Percentiles rank a stretch among this genome's conserved stretches.
Conservation (phyloP, 2,888 invertebrate genomes). For the Sinhomidia bicolor region DNA sequence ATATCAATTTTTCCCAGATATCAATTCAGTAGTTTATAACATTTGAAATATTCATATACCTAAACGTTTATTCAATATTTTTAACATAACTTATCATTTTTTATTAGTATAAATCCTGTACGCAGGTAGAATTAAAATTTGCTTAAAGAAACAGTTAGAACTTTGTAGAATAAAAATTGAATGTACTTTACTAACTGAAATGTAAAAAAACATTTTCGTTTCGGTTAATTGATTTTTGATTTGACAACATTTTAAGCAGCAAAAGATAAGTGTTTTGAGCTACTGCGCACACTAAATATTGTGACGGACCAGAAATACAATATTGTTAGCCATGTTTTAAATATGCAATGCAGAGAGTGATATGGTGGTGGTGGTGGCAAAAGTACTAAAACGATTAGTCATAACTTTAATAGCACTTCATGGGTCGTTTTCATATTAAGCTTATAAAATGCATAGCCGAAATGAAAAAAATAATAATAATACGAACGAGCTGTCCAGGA, state of each 20-base stretch:
- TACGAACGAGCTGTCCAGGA: conserved; percentile 54
- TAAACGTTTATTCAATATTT: too few species aligned
- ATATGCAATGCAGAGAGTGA: too few species aligned
- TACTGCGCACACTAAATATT: too few species aligned
- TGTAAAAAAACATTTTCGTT: not conserved
- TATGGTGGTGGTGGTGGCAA: not conserved
- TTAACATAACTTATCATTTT: not conserved
- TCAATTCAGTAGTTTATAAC: too few species aligned
- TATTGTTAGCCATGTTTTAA: too few species aligned
- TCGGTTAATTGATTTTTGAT: conserved; percentile 9
- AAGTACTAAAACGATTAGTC: conserved; percentile 41
- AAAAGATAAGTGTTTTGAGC: too few species aligned
- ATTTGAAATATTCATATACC: too few species aligned
- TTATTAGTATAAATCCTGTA: not conserved
- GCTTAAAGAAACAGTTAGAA: not conserved
- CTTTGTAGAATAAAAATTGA: not conserved
- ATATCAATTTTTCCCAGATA: not conserved
- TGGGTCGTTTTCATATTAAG: conserved; percentile 44
- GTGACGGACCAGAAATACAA: too few species aligned
- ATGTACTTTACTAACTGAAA: too few species aligned
- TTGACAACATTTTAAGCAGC: too few species aligned
- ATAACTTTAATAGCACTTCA: conserved; percentile 42
- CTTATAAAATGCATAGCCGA: conserved; percentile 36
- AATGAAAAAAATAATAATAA: not conserved
- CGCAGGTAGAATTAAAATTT: not conserved